Percentiles rank a stretch among this genome's conserved stretches.
These are phyloP conservation scores for Scophthalmus maximus DNA, from an alignment of 2,113 vertebrate genomes.

Conservation along the genomic window DNA sequence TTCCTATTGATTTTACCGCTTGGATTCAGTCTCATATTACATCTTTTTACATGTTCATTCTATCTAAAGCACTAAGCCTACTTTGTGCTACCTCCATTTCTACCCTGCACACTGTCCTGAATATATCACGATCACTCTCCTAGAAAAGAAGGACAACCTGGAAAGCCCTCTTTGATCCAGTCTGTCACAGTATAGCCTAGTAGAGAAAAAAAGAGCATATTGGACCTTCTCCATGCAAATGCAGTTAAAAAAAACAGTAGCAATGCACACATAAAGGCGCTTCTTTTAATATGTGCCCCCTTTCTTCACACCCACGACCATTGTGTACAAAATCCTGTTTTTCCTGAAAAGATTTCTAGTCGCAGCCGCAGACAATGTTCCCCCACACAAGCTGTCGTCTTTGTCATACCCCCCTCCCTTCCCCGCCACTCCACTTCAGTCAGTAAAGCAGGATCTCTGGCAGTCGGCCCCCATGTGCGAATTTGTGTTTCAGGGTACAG, in stretches of 20 bases:
- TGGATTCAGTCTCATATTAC: not conserved
- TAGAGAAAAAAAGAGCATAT: constrained; percentile 62
- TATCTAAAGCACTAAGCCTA: constrained; percentile 45
- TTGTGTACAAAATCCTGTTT: constrained; percentile 85
- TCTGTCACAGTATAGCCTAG: constrained; percentile 74
- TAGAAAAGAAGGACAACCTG: constrained; percentile 76
- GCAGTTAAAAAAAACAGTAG: constrained; percentile 77
- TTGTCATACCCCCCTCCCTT: constrained; percentile 68
- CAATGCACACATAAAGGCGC: constrained; percentile 78
- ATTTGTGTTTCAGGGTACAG: constrained; percentile 72
- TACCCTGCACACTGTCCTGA: constrained; percentile 66
- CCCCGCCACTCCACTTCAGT: constrained; percentile 58
- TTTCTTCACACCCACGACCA: constrained; percentile 84
- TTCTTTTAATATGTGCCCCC: constrained; percentile 83
- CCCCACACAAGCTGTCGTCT: constrained; percentile 85
- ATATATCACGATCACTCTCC: constrained; percentile 72
- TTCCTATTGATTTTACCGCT: constrained; percentile 7
- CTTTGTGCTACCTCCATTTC: constrained; percentile 50
- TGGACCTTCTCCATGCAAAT: constrained; percentile 81
- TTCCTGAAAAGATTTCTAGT: constrained; percentile 85
- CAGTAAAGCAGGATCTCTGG: constrained; percentile 81
- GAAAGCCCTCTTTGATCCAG: constrained; percentile 78
- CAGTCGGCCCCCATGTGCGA: constrained; percentile 66
- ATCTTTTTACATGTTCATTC: constrained; percentile 29
- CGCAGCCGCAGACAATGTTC: constrained; percentile 84